Percentiles rank a stretch among this genome's conserved stretches.
These are phyloP conservation scores for Xyrauchen texanus DNA, from an alignment of 2,113 vertebrate genomes.

Conservation along the genomic window DNA sequence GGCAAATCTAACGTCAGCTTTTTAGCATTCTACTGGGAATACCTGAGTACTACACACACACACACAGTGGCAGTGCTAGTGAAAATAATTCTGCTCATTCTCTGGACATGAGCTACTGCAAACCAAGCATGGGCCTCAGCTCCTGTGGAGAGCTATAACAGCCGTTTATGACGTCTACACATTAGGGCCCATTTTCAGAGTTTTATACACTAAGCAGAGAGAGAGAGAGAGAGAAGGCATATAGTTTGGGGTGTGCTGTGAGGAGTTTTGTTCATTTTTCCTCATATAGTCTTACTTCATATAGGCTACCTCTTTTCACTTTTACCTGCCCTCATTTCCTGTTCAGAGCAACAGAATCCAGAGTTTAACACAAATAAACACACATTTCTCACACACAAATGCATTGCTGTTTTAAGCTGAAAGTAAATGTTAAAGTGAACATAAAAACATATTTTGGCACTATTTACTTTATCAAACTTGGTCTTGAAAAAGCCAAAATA, in stretches of 20 bases:
- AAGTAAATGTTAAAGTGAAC: too few species aligned
- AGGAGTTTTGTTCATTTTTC: too few species aligned
- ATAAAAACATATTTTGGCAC: too few species aligned
- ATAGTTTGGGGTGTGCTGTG: background rate
- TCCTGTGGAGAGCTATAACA: slow-evolving; percentile 27
- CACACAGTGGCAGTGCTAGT: background rate
- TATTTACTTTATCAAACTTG: too few species aligned
- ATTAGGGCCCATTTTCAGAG: slow-evolving; percentile 25
- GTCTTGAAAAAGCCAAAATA: too few species aligned
- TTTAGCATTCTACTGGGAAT: background rate
- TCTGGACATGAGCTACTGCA: slow-evolving; percentile 40
- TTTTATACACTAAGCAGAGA: slow-evolving; percentile 7
- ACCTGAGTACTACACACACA: background rate
- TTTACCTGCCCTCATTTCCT: too few species aligned
- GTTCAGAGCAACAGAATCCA: too few species aligned
- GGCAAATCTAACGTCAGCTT: background rate
- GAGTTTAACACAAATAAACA: too few species aligned
- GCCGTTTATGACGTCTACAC: slow-evolving; percentile 21
- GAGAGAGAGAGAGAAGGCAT: background rate
- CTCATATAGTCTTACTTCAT: too few species aligned
- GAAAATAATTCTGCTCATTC: slow-evolving; percentile 16
- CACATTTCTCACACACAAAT: too few species aligned
- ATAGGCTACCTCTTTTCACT: too few species aligned
- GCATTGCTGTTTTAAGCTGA: too few species aligned
- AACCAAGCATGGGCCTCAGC: slow-evolving; percentile 33